Evolutionary conservation across 2,888 invertebrate genomes (phyloP), one percentile per base, ranked within the genome.

Genomic region (Eledona agricola): DNA sequence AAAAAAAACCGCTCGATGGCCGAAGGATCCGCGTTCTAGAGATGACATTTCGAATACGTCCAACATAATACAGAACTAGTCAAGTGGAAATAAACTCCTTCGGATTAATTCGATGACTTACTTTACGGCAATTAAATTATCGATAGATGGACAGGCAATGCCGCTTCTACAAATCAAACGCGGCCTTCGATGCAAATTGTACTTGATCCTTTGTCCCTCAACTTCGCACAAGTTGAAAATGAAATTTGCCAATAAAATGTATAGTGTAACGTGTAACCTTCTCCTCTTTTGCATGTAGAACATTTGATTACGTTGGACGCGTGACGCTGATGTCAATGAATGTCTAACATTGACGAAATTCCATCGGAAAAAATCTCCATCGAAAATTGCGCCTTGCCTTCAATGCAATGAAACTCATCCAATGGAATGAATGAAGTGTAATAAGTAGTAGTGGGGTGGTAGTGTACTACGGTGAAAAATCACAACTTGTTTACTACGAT

Each of bases 271-370:
- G 46, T 46, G 31, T 46, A 34, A 22, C 43, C 31, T 34, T 51
- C 51, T 22, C 29, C 22, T 45, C 28, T 43, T 34, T 43, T 51
- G 51, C 51, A 51, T 51, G 37, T 51, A 45, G 45, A 51, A 43
- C 29, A 47, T 22, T 40, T 42, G 53, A 47, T 53, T 40, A 53
- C 28, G 47, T 31, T 9, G 6, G 25, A 20, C 45, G 51, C 55
- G 55, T 55, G 55, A 55, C 28, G 43, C n/a, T n/a, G n/a, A n/a
- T n/a, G n/a, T n/a, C n/a, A n/a, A n/a, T n/a, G n/a, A n/a, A n/a
- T n/a, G n/a, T n/a, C n/a, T n/a, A n/a, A n/a, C n/a, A n/a, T n/a
- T n/a, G n/a, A n/a, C n/a, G n/a, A n/a, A n/a, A n/a, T n/a, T n/a
- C 12, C 16, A 10, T 4, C 16, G n/a, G 10, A 34, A 32, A 17